These are phyloP conservation scores for Gephyroberyx darwinii DNA, from an alignment of 2,797 vertebrate genomes.

Conservation along the genomic window DNA sequence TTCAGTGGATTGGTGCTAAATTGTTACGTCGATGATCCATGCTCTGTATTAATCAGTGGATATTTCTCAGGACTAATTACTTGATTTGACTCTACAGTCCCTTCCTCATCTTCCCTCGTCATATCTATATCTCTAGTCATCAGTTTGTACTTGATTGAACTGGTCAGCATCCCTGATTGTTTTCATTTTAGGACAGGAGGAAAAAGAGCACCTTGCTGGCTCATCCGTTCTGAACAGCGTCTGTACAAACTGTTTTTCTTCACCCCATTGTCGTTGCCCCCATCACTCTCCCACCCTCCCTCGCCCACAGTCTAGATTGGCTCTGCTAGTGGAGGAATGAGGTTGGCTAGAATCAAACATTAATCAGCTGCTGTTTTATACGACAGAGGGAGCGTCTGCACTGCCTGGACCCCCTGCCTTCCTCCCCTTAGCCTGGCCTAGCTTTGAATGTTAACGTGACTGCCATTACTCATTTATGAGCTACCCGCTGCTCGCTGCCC, in stretches of 20 bases:
- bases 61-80: too few species aligned
- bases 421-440: conserved; percentile 69
- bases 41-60: too few species aligned
- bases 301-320: conserved; percentile 60
- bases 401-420: conserved; percentile 52
- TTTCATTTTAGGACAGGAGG: conserved; percentile 37
- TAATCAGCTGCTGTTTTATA: conserved; percentile 80
- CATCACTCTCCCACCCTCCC: conserved; percentile 29
- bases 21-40: too few species aligned
- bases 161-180: conserved; percentile 42
- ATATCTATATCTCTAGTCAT: conserved; percentile 17
- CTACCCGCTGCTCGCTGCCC: conserved; percentile 57
- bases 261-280: conserved; percentile 39
- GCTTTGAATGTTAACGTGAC: conserved; percentile 77
- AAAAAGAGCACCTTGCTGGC: conserved; percentile 47
- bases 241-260: conserved; percentile 66
- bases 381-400: conserved; percentile 65
- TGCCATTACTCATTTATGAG: conserved; percentile 79
- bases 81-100: neutral
- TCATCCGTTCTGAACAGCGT: conserved; percentile 58
- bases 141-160: conserved; percentile 51
- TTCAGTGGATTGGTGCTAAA: too few species aligned
- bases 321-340: conserved; percentile 64
- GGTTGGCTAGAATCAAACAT: conserved; percentile 78
- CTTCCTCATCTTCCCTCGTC: conserved; percentile 12